Evolutionary conservation across 2,888 invertebrate species (phyloP), one percentile per base, ranked within the genome.

Genomic region (Eudasyphora cyanicolor): DNA sequence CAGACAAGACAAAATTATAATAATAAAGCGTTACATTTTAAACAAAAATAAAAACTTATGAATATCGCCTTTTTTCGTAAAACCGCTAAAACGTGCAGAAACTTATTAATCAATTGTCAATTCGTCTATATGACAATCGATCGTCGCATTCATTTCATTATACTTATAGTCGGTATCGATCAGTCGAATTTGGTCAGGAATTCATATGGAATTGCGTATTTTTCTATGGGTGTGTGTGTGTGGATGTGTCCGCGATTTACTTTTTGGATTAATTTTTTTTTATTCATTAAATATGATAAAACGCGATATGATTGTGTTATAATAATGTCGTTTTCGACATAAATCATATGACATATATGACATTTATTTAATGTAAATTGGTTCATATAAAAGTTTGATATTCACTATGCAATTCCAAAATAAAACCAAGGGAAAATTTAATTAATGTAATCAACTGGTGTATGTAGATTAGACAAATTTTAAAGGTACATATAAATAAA

Each of bases 331-430:
- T 60, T 82, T 62, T 69, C 87, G 86, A 89, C 89, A 87, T 89
- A 89, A 89, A 89, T 89, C 89, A 89, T 87, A 87, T 85, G 87
- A 89, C 87, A 88, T 14, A 88, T 87, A 89, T 89, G 89, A 89
- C 89, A 89, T 86, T 88, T 88, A 89, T 87, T 87, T 87, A 88
- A 89, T 87, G 87, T 87, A 87, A 89, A 90, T 89, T 89, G 87
- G 89, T 89, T 86, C 90, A 87, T 86, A 89, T 88, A 89, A 89
- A 89, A 84, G 89, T 90, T 88, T 84, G n/a, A 19, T 17, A 62
- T 62, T 62, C 29, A 27, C 1, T 14, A 5, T 35, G 38, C 6
- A 67, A 2, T 2, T 5, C 4, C 7, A 7, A 24, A 29, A 24
- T n/a, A n/a, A n/a, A n/a, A n/a, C n/a, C n/a, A n/a, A n/a, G n/a